A percentile compares a stretch with the other conserved stretches of the same genome.
Conservation (phyloP, 2,113 vertebrate species). For the Pseudopodoces humilis region DNA sequence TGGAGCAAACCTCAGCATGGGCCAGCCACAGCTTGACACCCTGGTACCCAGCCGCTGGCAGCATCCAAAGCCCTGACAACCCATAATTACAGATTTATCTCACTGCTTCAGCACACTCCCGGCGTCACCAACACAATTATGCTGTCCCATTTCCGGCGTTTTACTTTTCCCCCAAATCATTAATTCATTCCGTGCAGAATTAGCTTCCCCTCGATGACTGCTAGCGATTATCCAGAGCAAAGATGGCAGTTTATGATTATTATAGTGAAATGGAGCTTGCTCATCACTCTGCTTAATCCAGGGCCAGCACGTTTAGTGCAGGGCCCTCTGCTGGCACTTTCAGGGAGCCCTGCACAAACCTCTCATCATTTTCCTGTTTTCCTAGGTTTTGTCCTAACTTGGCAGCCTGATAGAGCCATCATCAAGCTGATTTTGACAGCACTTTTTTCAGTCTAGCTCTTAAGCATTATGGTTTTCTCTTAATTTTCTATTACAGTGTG, state of each 20-base stretch:
- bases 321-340: conserved; percentile 52
- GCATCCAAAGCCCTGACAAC: not conserved
- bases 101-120: not conserved
- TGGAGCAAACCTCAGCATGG: not conserved
- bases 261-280: not conserved
- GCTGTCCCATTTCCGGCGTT: not conserved
- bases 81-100: not conserved
- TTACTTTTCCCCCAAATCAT: not conserved
- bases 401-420: not conserved
- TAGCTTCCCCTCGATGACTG: not conserved
- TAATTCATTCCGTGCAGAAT: not conserved
- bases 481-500: not conserved
- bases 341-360: not conserved
- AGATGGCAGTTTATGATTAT: conserved; percentile 18
- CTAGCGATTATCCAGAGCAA: not conserved
- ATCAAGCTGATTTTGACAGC: not conserved
- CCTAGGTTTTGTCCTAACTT: not conserved
- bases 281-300: not conserved
- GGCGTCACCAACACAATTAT: not conserved
- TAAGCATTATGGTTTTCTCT: not conserved
- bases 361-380: fast-evolving
- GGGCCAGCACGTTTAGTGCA: not conserved
- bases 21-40: not conserved
- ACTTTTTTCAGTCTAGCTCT: not conserved
- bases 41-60: not conserved